Base-by-base conservation (phyloP, 2,888 invertebrate genomes). In the Hydropsyche betteni region DNA sequence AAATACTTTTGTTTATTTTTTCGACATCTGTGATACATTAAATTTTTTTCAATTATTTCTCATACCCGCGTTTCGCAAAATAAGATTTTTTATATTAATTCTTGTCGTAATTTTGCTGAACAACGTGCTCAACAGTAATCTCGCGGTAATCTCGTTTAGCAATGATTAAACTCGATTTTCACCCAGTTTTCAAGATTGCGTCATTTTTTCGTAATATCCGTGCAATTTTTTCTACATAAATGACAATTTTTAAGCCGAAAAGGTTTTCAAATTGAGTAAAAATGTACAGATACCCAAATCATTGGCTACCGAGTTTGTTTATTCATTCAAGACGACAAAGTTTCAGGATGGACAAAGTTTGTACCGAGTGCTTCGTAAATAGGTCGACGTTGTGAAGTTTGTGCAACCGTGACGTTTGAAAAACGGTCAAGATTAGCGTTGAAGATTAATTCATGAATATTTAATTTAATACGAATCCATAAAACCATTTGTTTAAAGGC, bases 111-210 rank as follows among this genome's bases (percentile, higher is more conserved):
- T 64, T 64, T 36, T 34, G 36, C 12, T 36, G 64, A 64, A 64
- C 64, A 64, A 64, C 64, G 64, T 64, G 36, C 64, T 36, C 64
- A 64, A n/a, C 36, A n/a, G 64, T 64, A 64, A 64, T 64, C 36
- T 64, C 64, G 64, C 34, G 36, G 36, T 64, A 64, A 64, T 64
- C 64, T 64, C 36, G n/a, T 64, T 64, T 64, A 34, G 64, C 5
- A 10, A 36, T 10, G 64, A 64, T 64, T 64, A 64, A 34, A 36
- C 36, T 12, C 34, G 64, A 64, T 64, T 64, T 64, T 8, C 64
- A 64, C 64, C 64, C 34, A 33, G 64, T 34, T 64, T 64, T 64
- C 64, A 12, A 34, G 36, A 64, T 64, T 64, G 36, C 36, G 10
- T 16, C 24, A 5, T 61, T 61, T 61, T 53, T 61, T 24, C 24